A percentile compares a stretch with the other conserved stretches of the same genome.
Conservation (phyloP, 2,888 invertebrate genomes). For the Troilus luridus region DNA sequence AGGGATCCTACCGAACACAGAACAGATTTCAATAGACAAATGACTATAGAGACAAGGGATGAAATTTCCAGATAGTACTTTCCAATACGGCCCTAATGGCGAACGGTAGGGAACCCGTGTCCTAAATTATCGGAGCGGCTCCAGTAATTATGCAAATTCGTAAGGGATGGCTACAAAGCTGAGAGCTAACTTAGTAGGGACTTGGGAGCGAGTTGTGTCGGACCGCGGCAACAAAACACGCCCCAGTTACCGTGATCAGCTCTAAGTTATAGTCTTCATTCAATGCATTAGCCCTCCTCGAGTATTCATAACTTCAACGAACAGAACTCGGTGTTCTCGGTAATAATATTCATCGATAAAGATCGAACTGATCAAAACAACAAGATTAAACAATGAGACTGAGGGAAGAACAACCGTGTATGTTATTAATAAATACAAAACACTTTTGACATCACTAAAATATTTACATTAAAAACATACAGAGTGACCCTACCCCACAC, state of each 20-base stretch:
- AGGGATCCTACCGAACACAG: not conserved
- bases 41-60: not conserved
- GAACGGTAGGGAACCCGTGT: not conserved
- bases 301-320: not conserved
- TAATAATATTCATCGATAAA: too few species aligned
- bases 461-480: too few species aligned
- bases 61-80: not conserved
- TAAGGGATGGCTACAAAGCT: not conserved
- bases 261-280: not conserved
- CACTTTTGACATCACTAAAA: too few species aligned
- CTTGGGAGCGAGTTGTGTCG: not conserved
- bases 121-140: not conserved
- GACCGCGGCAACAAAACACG: conserved; percentile 6
- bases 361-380: too few species aligned
- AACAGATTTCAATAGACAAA: not conserved
- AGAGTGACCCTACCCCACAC: too few species aligned
- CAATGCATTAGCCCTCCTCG: not conserved
- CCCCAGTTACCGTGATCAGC: not conserved
- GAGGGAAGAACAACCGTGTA: too few species aligned
- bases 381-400: too few species aligned
- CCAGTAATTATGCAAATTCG: conserved; percentile 18
- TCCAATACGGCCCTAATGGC: not conserved
- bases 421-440: too few species aligned
- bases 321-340: not conserved
- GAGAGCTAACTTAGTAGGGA: not conserved